phyloP scores from a whole-genome alignment of 35 echinoderm and acorn worm species.

The Ophiothrix spiculata region DNA sequence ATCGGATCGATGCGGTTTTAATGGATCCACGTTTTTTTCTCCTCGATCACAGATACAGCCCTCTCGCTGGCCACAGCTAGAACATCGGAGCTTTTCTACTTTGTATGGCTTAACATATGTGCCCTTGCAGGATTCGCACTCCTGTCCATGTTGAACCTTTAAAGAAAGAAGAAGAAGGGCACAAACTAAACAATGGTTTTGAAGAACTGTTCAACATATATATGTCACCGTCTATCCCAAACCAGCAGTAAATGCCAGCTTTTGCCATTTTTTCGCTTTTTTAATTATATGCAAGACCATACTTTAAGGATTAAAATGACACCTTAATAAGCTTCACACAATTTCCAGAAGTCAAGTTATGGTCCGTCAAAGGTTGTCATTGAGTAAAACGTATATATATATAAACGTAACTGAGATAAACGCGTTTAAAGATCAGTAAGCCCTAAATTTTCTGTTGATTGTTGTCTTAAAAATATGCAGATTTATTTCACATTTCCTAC shows the following conservation, averaged over 20 bases:
- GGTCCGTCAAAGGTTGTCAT: too few species aligned
- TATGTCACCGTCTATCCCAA: neutral
- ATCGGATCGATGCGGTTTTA: slow-evolving; percentile 17
- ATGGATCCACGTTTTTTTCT: neutral
- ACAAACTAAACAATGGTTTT: neutral
- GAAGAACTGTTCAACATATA: neutral
- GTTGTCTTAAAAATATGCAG: too few species aligned
- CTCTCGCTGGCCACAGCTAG: neutral
- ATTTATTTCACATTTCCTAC: too few species aligned
- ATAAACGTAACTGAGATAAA: too few species aligned
- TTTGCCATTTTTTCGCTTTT: neutral
- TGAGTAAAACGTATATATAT: too few species aligned
- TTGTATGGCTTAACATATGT: slow-evolving; percentile 19
- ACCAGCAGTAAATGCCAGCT: neutral
- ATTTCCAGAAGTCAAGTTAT: too few species aligned
- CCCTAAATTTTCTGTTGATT: too few species aligned
- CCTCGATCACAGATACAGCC: neutral
- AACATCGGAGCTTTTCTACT: slow-evolving; percentile 10
- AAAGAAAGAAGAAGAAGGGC: neutral
- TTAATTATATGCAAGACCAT: neutral
- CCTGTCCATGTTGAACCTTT: neutral
- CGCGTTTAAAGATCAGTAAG: too few species aligned
- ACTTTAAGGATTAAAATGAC: neutral
- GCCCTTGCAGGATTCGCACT: neutral
- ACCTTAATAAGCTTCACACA: too few species aligned